Percentiles rank a stretch among this genome's conserved stretches.
phyloP scores from a whole-genome alignment of 2,113 vertebrate genomes.

The Coregonus clupeaformis region DNA sequence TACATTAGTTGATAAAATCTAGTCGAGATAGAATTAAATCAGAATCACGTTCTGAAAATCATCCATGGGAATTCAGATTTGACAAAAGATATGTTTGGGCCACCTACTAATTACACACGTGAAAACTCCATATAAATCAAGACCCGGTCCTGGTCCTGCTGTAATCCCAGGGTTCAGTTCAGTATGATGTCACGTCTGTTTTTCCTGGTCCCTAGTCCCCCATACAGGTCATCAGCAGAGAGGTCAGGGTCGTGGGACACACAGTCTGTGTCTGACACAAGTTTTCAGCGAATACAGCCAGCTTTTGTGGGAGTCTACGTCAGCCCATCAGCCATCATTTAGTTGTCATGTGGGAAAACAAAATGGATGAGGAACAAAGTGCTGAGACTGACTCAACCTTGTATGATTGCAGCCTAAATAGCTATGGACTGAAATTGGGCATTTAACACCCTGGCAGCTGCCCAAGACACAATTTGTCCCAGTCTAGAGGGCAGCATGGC shows the following conservation, averaged over 20 bases:
- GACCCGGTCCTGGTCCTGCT: constrained; percentile 3
- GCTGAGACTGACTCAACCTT: constrained; percentile 63
- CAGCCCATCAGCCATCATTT: constrained; percentile 67
- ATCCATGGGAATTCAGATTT: background rate
- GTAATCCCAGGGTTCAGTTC: constrained; percentile 26
- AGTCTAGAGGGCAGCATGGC: constrained; percentile 63
- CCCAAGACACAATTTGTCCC: constrained; percentile 71
- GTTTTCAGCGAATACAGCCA: constrained; percentile 43
- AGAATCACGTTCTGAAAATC: background rate
- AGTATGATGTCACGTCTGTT: constrained; percentile 44
- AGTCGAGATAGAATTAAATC: too few species aligned
- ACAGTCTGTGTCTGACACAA: background rate
- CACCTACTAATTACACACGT: too few species aligned
- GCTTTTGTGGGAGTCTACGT: constrained; percentile 52
- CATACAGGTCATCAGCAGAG: constrained; percentile 37
- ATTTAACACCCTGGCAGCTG: constrained; percentile 73
- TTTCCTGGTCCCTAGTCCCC: constrained; percentile 40
- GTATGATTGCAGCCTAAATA: constrained; percentile 71
- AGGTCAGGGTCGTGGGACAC: constrained; percentile 38
- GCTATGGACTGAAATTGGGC: constrained; percentile 64
- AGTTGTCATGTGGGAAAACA: constrained; percentile 66
- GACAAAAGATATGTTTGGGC: background rate
- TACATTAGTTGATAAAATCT: too few species aligned
- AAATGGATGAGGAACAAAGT: constrained; percentile 67
- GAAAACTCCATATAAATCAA: too few species aligned